Evolutionary conservation across 2,888 invertebrate genomes (phyloP), one percentile per base, ranked within the genome.

Genomic region (Hydroisotoma schaefferi): DNA sequence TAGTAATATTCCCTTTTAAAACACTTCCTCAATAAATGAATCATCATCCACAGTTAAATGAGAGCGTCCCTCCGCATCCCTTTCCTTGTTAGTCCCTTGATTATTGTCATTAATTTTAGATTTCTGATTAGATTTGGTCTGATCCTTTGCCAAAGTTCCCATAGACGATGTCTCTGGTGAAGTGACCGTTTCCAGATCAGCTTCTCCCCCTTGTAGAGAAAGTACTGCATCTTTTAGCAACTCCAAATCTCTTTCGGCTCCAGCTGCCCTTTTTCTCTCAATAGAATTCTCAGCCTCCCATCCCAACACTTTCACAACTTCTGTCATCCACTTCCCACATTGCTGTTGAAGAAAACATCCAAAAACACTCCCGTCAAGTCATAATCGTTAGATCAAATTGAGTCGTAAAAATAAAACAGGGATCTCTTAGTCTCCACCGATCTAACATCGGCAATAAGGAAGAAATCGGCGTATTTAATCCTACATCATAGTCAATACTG

Each of bases 271-370:
- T 58, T 62, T 59, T 28, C 52, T 54, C 44, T 71, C 71, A n/a
- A 71, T 63, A 3, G 69, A 68, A 48, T 65, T 57, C 22, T 64
- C 57, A 18, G 67, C 63, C 27, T 71, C 71, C 69, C 69, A 69
- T 4, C 63, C 57, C 12, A 71, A 57, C 1, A 71, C 68, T 46
- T 59, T 63, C 15, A 68, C 57, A 2, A 63, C 71, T 57, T 71
- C 71, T 10, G 46, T 57, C 52, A 69, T 53, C 67, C 65, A 61
- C 28, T 60, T 58, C 1, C 57, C 60, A 51, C 71, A 71, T 57
- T 61, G 61, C 71, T 71, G 28, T 8, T 27, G 12, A n/a, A 22
- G n/a, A 25, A 40, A 28, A 47, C 25, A 49, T 10, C 20, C 5
- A 15, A 5, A 5, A 40, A 40, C 5, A 15, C n/a, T n/a, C n/a